Evolutionary conservation across 2,888 invertebrate genomes (phyloP), one percentile per base, ranked within the genome.

Genomic region (Conomelus anceps): DNA sequence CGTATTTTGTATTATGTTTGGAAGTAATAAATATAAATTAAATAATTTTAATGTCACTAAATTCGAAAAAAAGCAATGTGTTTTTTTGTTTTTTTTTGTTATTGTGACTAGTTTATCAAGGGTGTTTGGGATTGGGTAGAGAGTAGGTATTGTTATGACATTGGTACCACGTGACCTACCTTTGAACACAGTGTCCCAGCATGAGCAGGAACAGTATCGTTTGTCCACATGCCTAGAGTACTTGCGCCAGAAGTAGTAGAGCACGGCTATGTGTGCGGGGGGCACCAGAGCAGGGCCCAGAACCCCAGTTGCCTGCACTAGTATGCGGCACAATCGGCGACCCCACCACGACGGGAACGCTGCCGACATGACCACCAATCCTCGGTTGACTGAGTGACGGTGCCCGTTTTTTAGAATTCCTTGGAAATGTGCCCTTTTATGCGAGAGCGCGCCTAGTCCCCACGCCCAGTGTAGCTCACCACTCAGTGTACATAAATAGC

Each of bases 181-280:
- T 94, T 96, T 96, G 92, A 96, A 96, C 9, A 96, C 95, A 0
- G 96, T 96, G 92, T 96, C 96, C 96, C 96, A 96, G 92, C 96
- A 96, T 17, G 96, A 95, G 93, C 96, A 96, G 22, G 95, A 95
- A 92, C 96, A 96, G 91, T 94, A 95, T 89, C 94, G 94, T 91
- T 94, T 94, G 92, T 96, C 96, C 87, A 96, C 95, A 90, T 94
- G 94, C 23, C 95, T 94, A 84, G 96, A 95, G 93, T 95, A 96
- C 92, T 95, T 95, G 92, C 95, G 94, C 96, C 96, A 96, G 92
- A 96, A 95, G 92, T 95, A 94, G 93, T 95, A 95, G 63, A 96
- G 93, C 89, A 95, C 94, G 87, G 94, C 94, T 90, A 96, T 95
- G 92, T 96, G 96, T 22, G 95, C 93, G 22, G 95, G 95, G 86